A percentile compares a stretch with the other conserved stretches of the same genome.
phyloP scores from a whole-genome alignment of 2,888 invertebrate species.

The Griposia aprilina region DNA sequence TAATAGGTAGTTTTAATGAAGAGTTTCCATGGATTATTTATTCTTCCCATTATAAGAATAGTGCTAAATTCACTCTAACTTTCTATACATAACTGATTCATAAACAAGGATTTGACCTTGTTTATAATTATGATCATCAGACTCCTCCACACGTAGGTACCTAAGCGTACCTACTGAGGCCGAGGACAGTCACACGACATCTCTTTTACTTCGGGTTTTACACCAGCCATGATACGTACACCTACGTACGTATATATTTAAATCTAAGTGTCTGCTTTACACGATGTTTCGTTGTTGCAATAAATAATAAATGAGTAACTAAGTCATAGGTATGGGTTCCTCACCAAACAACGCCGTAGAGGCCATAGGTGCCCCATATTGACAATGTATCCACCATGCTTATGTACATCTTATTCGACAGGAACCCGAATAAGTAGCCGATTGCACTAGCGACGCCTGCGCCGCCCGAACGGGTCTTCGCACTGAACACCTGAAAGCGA shows the following conservation, averaged over 20 bases:
- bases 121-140: neutral
- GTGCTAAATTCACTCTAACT: neutral
- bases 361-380: constrained; percentile 93
- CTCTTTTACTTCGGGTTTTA: neutral
- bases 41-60: neutral
- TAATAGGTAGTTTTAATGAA: neutral
- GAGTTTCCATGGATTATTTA: neutral
- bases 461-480: constrained; percentile 92
- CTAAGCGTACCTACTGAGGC: neutral
- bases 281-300: neutral
- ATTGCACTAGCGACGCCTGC: constrained; percentile 93
- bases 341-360: constrained; percentile 91
- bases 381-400: constrained; percentile 91
- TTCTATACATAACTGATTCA: neutral
- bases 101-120: neutral
- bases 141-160: neutral
- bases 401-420: constrained; percentile 94
- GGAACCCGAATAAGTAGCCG: constrained; percentile 94
- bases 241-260: neutral
- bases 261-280: neutral
- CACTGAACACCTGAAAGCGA: constrained; percentile 90
- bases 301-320: neutral
- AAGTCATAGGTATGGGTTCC: constrained; percentile 10
- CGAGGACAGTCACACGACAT: neutral
- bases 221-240: neutral